phyloP scores from a whole-genome alignment of 2,797 vertebrate genomes.

The Arctocebus calabarensis region DNA sequence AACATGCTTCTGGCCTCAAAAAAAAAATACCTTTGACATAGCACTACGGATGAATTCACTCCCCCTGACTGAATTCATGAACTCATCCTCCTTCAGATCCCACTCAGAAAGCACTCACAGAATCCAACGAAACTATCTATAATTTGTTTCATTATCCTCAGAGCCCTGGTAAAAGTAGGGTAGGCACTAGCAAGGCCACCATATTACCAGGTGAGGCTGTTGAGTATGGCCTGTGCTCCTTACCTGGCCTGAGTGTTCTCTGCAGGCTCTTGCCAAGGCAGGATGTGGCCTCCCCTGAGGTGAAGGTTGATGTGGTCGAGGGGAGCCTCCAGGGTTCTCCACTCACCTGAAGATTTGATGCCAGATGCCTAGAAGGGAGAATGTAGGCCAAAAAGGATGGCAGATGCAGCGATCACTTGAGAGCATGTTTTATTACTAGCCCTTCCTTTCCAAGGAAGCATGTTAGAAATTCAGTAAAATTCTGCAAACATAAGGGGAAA shows the following conservation, averaged over 20 bases:
- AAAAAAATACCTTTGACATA: not conserved
- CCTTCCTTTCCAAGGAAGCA: not conserved
- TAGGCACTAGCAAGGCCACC: too few relatives aligned
- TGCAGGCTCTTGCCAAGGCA: constrained; percentile 93
- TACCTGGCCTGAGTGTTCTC: constrained; percentile 92
- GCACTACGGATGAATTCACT: not conserved
- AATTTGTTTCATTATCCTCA: not conserved
- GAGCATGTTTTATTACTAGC: not conserved
- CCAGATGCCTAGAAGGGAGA: constrained; percentile 83
- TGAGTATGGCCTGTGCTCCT: not conserved
- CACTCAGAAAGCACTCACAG: not conserved
- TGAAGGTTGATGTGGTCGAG: constrained; percentile 94
- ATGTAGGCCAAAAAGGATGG: not conserved
- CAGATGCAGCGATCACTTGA: not conserved
- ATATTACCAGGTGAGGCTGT: accelerated
- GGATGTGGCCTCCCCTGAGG: constrained; percentile 93
- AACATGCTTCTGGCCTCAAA: not conserved
- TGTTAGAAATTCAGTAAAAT: not conserved
- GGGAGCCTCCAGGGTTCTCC: constrained; percentile 85
- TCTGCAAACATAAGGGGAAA: not conserved
- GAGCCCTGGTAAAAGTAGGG: not conserved
- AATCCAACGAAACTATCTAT: not conserved
- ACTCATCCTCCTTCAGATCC: not conserved
- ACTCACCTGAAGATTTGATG: constrained; percentile 38
- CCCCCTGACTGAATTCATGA: not conserved